phyloP scores from a whole-genome alignment of 37 sponge, comb jelly and placozoan species.

The Ephydatia muelleri region DNA sequence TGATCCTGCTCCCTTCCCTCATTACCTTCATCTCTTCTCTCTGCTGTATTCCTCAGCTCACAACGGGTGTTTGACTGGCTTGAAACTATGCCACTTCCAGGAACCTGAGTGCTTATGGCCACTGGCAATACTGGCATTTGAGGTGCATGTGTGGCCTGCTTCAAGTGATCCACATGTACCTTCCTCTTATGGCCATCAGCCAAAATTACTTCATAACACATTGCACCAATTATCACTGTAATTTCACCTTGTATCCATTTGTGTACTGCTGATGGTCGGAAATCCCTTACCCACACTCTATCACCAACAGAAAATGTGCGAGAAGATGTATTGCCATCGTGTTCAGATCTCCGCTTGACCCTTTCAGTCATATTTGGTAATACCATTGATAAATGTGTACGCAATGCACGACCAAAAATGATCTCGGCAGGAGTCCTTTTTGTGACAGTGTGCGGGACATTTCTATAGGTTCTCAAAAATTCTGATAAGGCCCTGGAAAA shows the following conservation, averaged over 20 bases:
- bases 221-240: too few species aligned
- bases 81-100: too few species aligned
- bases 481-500: background rate
- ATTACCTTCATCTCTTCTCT: too few species aligned
- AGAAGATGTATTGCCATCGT: background rate
- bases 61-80: too few species aligned
- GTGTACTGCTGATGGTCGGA: constrained; percentile 4
- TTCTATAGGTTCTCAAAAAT: background rate
- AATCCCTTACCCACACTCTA: constrained; percentile 10
- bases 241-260: background rate
- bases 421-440: background rate
- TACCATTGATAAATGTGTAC: constrained; percentile 3
- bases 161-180: constrained; percentile 3
- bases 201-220: too few species aligned
- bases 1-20: too few species aligned
- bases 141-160: too few species aligned
- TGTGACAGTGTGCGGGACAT: background rate
- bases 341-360: background rate
- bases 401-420: background rate
- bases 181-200: background rate
- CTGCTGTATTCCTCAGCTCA: too few species aligned
- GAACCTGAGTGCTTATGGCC: too few species aligned
- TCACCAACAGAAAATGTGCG: background rate
- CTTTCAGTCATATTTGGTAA: background rate
- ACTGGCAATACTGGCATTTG: too few species aligned